Evolutionary conservation across 2,113 vertebrate species (phyloP), one percentile per base, ranked within the genome.

Genomic region (Eurypyga helias): DNA sequence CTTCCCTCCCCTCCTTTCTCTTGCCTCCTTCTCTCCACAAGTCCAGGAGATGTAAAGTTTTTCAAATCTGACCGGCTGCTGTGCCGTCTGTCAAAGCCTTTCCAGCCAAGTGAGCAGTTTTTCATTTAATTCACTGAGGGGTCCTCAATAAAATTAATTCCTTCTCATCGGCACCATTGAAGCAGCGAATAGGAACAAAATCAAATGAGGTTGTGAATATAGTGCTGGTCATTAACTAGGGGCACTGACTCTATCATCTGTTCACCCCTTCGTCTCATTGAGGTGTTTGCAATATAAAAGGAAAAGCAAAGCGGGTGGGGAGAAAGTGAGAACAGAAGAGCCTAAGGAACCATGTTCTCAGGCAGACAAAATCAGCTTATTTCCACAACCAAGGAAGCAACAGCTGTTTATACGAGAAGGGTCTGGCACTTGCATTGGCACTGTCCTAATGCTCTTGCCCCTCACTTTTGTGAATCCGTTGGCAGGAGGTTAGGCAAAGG

Each of bases 181-280:
- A 93, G 95, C 66, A 15, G 89, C 52, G 62, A 96, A 94, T 55
- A 94, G 96, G 96, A 97, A 98, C 97, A 98, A 98, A 98, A 98
- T 88, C 90, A 92, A 98, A 98, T 29, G 92, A 98, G 97, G 94
- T 97, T 98, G 98, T 99, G 99, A 99, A 99, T 99, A 97, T 97
- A 99, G 97, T 97, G 95, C 92, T 96, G 97, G 97, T 97, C 98
- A 99, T 99, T 99, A 99, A 97, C 96, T 92, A 87, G 36, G 96
- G 95, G 96, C 97, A 97, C 76, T 91, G 94, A 97, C 94, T 98
- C 97, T 93, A 96, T 98, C 98, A 97, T 97, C 96, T 97, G 97
- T 97, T 96, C 95, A 95, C 91, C 95, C 69, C 78, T 92, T 81
- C 45, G 0, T 31, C 77, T 88, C 91, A 89, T 24, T 58, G 87